Evolutionary conservation across 2,888 invertebrate genomes (phyloP), one percentile per base, ranked within the genome.

Genomic region (Tenthredo scrophulariae): DNA sequence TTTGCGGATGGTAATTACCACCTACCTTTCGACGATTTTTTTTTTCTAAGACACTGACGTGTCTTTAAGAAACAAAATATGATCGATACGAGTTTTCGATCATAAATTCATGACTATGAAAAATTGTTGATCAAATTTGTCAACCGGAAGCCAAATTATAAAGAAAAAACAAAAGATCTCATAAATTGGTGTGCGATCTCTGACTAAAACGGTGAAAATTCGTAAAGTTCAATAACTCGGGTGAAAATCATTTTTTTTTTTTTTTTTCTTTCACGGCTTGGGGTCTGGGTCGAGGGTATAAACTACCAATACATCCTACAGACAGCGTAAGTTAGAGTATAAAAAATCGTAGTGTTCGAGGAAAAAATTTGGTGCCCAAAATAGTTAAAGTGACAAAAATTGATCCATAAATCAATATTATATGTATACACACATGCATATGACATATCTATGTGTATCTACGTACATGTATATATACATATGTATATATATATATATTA

Each of bases 371-470:
- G 29, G 62, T 33, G 6, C 13, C 67, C 13, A 67, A 67, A 29
- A 29, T 6, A 6, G 67, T 67, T 62, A 13, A 62, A 26, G 22
- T 62, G 26, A 26, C 26, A 62, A 62, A 22, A 26, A 22, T 5
- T 58, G n/a, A 58, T 58, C 9, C 22, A 22, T 58, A 58, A 58
- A 10, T 58, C 58, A n/a, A 43, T 74, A 43, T 74, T 75, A 75
- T 75, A 75, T 26, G 46, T 75, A 75, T 50, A 75, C 43, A 74
- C 29, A 74, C 22, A 72, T 74, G 37, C 37, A 43, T 74, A 33
- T 29, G 46, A 50, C 50, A 77, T 77, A 77, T 77, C 26, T 43
- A 77, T 26, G 26, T 77, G 50, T 50, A 77, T 77, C 37, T 77
- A 77, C 50, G 40, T 50, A 37, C 37, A 77, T 50, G 50, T 77